Evolutionary conservation across 2,888 invertebrate genomes (phyloP).

Genomic region (Schizotus pectinicornis): DNA sequence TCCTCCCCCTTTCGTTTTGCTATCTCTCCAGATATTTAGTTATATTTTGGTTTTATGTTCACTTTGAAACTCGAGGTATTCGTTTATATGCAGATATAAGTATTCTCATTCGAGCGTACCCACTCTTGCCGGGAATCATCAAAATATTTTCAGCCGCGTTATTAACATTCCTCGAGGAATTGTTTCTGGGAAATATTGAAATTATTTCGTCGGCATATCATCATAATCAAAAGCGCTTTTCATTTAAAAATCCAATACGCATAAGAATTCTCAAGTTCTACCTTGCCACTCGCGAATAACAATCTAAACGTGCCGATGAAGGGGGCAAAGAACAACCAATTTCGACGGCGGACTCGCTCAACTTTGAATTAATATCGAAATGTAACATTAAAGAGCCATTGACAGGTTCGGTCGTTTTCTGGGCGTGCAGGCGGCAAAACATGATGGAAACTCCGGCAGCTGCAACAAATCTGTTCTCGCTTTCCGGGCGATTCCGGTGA

Average conservation of each 20-base stretch:
- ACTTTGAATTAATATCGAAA: too few relatives aligned
- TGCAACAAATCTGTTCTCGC: slow-evolving; percentile 23
- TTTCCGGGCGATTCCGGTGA: slow-evolving; percentile 22
- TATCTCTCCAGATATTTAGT: slow-evolving; percentile 19
- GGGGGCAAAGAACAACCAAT: too few relatives aligned
- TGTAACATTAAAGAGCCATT: slow-evolving; percentile 12
- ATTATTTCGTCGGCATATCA: slow-evolving; percentile 12
- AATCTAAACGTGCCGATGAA: too few relatives aligned
- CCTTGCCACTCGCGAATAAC: too few relatives aligned
- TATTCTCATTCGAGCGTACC: slow-evolving; percentile 6
- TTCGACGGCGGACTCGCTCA: too few relatives aligned
- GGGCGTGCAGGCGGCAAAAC: slow-evolving; percentile 5
- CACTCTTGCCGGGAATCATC: slow-evolving; percentile 4
- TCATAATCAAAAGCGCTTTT: slow-evolving; percentile 7
- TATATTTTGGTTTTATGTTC: slow-evolving; percentile 17
- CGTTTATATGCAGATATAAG: slow-evolving; percentile 24
- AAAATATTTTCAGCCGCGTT: slow-evolving; percentile 14
- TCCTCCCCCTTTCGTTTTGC: slow-evolving; percentile 17
- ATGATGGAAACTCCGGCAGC: slow-evolving; percentile 20
- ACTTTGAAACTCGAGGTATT: slow-evolving; percentile 15
- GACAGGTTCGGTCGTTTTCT: slow-evolving; percentile 5
- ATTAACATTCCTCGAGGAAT: slow-evolving; percentile 21
- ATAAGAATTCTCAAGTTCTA: too few relatives aligned
- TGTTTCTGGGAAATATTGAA: slow-evolving; percentile 15
- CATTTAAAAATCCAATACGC: too few relatives aligned